Conservation (phyloP, 2,797 vertebrate genomes). For the Zalophus californianus region DNA sequence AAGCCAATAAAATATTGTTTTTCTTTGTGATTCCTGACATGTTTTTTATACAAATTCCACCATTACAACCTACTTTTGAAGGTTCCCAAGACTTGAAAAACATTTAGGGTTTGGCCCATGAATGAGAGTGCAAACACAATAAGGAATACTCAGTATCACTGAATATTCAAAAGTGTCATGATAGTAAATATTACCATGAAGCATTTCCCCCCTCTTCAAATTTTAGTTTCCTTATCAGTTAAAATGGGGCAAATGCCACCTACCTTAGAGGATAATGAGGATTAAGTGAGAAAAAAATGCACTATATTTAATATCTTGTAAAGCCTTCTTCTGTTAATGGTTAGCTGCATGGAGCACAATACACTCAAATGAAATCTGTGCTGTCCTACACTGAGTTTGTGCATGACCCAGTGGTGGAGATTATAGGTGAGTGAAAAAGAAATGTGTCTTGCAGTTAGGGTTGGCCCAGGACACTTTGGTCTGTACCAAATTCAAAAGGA, state of each 20-base stretch:
- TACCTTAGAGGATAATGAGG: neutral
- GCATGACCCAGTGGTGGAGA: neutral
- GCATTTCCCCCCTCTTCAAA: neutral
- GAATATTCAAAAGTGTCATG: neutral
- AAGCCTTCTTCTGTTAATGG: neutral
- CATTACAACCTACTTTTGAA: constrained; percentile 59
- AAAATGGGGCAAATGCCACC: neutral
- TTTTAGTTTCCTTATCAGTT: constrained; percentile 30
- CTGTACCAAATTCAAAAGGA: neutral
- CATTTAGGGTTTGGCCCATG: neutral
- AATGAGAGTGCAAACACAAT: neutral
- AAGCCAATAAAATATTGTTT: constrained; percentile 82
- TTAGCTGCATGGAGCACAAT: neutral
- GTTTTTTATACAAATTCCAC: constrained; percentile 64
- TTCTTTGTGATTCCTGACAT: constrained; percentile 70
- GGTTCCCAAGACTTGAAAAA: constrained; percentile 30
- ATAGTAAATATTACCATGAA: neutral
- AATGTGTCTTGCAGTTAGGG: accelerated
- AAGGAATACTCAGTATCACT: neutral
- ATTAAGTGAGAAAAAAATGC: neutral
- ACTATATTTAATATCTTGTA: neutral
- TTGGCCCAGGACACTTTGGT: neutral
- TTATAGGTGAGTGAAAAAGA: neutral
- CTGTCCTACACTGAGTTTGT: neutral
- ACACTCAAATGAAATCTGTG: neutral